phyloP scores from a whole-genome alignment of 2,113 vertebrate species.

The Siniperca chuatsi region DNA sequence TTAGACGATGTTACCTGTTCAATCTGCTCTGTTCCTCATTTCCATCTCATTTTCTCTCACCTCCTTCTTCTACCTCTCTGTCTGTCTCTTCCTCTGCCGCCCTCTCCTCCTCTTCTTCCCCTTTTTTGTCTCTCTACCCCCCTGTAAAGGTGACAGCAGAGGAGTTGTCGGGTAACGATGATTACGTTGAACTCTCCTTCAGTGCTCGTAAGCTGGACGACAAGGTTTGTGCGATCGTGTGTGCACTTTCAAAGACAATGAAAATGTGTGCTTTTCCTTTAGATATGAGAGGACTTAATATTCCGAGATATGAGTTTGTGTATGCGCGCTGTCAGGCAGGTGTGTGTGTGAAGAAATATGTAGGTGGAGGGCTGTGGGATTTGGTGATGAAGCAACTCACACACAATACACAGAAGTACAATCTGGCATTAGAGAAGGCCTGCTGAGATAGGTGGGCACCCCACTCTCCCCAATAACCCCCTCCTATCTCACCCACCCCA shows the following conservation, averaged over 20 bases:
- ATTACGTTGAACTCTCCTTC: slow-evolving; percentile 98
- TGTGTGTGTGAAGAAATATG: slow-evolving; percentile 26
- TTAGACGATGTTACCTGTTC: slow-evolving; percentile 62
- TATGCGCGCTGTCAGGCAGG: not conserved
- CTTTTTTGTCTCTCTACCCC: not conserved
- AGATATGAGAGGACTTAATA: slow-evolving; percentile 30
- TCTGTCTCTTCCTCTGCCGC: not conserved
- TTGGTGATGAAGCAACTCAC: slow-evolving; percentile 37
- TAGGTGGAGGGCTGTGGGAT: slow-evolving; percentile 45
- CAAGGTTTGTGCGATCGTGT: slow-evolving; percentile 87
- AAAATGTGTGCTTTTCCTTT: slow-evolving; percentile 7
- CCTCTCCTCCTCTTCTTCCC: not conserved
- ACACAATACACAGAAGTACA: slow-evolving; percentile 58
- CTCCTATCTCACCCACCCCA: slow-evolving; percentile 53
- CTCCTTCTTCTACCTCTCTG: slow-evolving; percentile 30
- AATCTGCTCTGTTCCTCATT: slow-evolving; percentile 64
- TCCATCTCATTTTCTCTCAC: slow-evolving; percentile 67
- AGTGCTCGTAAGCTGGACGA: slow-evolving; percentile 97
- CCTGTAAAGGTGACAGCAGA: slow-evolving; percentile 93
- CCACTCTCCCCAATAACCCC: slow-evolving; percentile 28
- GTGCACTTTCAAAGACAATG: not conserved
- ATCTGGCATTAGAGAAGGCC: slow-evolving; percentile 52
- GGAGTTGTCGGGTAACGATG: slow-evolving; percentile 96
- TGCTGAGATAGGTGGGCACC: slow-evolving; percentile 57
- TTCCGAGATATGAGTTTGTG: slow-evolving; percentile 18